Base-by-base conservation (phyloP, 2,797 vertebrate genomes). In the Pelobates cultripes region DNA sequence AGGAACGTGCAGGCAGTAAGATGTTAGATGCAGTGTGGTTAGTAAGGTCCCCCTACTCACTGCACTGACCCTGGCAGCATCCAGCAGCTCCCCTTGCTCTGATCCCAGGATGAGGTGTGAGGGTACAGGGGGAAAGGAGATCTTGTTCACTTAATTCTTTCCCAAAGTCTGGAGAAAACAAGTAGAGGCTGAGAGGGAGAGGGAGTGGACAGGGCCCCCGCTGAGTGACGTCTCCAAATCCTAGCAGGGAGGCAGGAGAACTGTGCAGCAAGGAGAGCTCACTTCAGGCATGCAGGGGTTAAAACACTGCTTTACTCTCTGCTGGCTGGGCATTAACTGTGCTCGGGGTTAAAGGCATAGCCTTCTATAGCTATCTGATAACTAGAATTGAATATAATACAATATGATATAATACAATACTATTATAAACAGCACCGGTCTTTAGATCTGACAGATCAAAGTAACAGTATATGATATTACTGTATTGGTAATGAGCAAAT, bases 141-240 rank as follows among this genome's bases (percentile, higher is more conserved):
- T 70, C 80, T 80, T 81, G 57, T 80, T 71, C 81, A 3, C 14
- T 73, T 82, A 86, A 80, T 86, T 85, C 86, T 79, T 80, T 57
- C 73, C 87, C 80, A 75, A 70, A 86, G 85, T 86, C 88, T 85
- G 85, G 69, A 66, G 86, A 77, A 71, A 86, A 81, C 77, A 82
- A 40, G 47, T 12, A 68, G 78, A 86, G 84, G 79, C 80, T 85
- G 44, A 15, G 68, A 82, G 86, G 80, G 81, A 84, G 77, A 40
- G 43, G 85, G 85, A 85, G 86, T 87, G 89, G 87, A 86, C 81
- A 86, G 80, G 68, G 43, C 73, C 68, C 42, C 57, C 3, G 51
- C 73, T 76, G 67, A 66, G 79, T 81, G 80, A 81, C 80, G 80
- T 72, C 80, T 81, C 67, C 74, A 64, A 14, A 70, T 41, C 45